Evolutionary conservation across 2,113 vertebrate species (phyloP).

Genomic region (Donacobius atricapilla): DNA sequence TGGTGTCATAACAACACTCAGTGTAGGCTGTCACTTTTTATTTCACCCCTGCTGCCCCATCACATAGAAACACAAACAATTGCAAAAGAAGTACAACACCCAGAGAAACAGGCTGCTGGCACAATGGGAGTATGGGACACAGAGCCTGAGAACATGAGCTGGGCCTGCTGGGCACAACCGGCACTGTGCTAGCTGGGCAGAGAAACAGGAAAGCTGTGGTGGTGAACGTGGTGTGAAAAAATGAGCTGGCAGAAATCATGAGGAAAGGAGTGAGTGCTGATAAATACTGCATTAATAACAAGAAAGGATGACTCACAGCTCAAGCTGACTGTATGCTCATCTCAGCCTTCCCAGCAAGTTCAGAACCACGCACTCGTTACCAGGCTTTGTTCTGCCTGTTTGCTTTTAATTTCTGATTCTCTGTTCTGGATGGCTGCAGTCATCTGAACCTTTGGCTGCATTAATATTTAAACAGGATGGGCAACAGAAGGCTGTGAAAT

Average conservation of each 20-base stretch:
- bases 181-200: not conserved
- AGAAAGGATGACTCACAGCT: not conserved
- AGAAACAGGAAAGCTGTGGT: not conserved
- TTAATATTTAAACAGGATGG: constrained; percentile 15
- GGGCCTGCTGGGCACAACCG: not conserved
- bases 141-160: not conserved
- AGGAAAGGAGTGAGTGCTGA: not conserved
- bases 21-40: constrained; percentile 3
- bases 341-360: not conserved
- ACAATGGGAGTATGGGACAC: rapidly evolving
- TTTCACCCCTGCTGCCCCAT: constrained; percentile 7
- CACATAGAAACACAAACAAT: not conserved
- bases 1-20: not conserved
- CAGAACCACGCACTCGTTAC: not conserved
- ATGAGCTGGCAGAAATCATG: not conserved
- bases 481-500: not conserved
- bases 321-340: not conserved
- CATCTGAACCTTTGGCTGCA: not conserved
- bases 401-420: constrained; percentile 7
- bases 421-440: not conserved
- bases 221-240: not conserved
- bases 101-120: not conserved
- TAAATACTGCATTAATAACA: not conserved
- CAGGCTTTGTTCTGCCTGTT: not conserved
- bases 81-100: not conserved